Conservation (phyloP, 2,888 invertebrate species). For the Parasteatoda lunata region DNA sequence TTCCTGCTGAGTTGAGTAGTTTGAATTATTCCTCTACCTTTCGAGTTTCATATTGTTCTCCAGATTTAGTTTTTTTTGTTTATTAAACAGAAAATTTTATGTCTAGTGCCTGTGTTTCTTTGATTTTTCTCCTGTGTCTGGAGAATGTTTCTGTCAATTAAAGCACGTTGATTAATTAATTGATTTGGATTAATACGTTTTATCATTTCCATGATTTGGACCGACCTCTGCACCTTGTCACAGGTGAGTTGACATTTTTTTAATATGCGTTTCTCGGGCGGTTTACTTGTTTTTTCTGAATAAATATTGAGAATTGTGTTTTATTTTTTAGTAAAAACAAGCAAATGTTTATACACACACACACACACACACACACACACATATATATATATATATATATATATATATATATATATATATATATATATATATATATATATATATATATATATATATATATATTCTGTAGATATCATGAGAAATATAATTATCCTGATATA, state of each 20-base stretch:
- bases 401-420: slow-evolving; percentile 17
- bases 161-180: not conserved
- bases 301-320: too few relatives aligned
- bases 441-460: too few relatives aligned
- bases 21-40: not conserved
- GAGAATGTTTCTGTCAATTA: too few relatives aligned
- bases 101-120: too few relatives aligned
- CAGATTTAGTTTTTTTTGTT: not conserved
- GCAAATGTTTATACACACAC: not conserved
- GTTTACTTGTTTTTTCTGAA: too few relatives aligned
- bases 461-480: too few relatives aligned
- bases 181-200: not conserved
- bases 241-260: too few relatives aligned
- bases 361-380: slow-evolving; percentile 10
- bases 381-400: slow-evolving; percentile 8
- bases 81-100: not conserved
- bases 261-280: too few relatives aligned
- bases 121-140: too few relatives aligned
- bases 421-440: slow-evolving; percentile 6
- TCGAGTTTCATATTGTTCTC: not conserved
- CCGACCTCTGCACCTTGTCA: too few relatives aligned
- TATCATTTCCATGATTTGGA: too few relatives aligned
- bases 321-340: not conserved
- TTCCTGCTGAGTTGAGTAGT: not conserved
- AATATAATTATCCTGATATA: too few relatives aligned